A percentile compares a stretch with the other conserved stretches of the same genome.
Conservation (phyloP, 2,113 vertebrate genomes). For the Globicephala melas region DNA sequence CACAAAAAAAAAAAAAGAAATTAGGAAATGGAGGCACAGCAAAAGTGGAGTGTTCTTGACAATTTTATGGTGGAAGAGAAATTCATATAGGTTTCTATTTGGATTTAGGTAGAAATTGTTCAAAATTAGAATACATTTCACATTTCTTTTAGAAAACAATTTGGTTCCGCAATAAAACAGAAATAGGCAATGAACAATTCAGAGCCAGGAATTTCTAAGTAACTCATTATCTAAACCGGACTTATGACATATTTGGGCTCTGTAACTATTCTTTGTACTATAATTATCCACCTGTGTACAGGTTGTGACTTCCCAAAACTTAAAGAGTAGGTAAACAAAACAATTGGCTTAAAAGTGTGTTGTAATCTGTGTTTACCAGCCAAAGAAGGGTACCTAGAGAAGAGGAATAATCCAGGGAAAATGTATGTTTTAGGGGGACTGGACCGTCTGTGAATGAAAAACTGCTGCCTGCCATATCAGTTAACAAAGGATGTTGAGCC, state of each 20-base stretch:
- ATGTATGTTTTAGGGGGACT: background rate
- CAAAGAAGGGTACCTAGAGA: background rate
- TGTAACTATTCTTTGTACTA: background rate
- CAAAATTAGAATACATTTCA: background rate
- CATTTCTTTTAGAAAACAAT: background rate
- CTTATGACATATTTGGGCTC: background rate
- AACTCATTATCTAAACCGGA: background rate
- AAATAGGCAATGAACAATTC: background rate
- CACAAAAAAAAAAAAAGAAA: background rate
- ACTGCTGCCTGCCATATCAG: background rate
- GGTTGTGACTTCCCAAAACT: background rate
- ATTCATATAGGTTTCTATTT: background rate
- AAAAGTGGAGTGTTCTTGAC: background rate
- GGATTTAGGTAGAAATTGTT: background rate
- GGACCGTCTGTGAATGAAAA: background rate
- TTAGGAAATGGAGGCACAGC: background rate
- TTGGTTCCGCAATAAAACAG: background rate
- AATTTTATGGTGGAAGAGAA: background rate
- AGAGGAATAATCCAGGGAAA: background rate
- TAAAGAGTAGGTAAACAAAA: background rate
- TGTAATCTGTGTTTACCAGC: background rate
- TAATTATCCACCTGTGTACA: background rate
- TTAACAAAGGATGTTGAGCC: background rate
- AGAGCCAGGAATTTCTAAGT: background rate
- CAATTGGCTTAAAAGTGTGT: background rate